Evolutionary conservation across 2,797 vertebrate genomes (phyloP), one percentile per base, ranked within the genome.

Genomic region (Dallia pectoralis): DNA sequence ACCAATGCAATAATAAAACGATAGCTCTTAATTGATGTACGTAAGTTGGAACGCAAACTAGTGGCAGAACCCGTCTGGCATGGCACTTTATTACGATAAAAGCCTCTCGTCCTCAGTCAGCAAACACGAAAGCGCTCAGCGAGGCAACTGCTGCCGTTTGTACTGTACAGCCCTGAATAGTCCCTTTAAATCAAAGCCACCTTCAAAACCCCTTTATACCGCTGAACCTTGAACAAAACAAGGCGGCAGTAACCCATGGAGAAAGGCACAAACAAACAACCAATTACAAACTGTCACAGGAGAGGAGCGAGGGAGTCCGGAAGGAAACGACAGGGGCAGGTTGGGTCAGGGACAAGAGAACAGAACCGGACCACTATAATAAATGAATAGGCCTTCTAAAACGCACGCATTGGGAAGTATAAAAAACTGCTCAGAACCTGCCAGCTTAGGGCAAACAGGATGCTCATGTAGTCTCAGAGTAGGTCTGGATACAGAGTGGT

Each of bases 161-260:
- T 44, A 59, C 53, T 27, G 53, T 65, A 71, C 40, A 18, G 40
- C 71, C 65, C 70, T 77, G 70, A 66, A 75, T 40, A 79, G 76
- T 62, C 44, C 69, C 77, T 84, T 83, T 86, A 86, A 89, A 87
- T 90, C 85, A 85, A 79, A 70, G 63, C 49, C 73, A 77, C 61
- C 70, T 77, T 72, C 77, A 77, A 78, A 82, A 78, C 44, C 78
- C 78, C 74, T 87, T 70, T 70, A 25, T 74, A 79, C 76, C 47
- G 71, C 49, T 69, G 83, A 74, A 74, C 83, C 84, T 90, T 88
- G 83, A 88, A 81, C 72, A 85, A 84, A 86, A 84, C 67, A 84
- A 85, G 66, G 74, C 79, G 84, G 82, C 80, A 85, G 74, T 72
- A 51, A 56, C 68, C 63, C 47, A 80, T 67, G 79, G 74, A 71